Conservation (phyloP, 2,113 vertebrate species). For the Raja brachyura region DNA sequence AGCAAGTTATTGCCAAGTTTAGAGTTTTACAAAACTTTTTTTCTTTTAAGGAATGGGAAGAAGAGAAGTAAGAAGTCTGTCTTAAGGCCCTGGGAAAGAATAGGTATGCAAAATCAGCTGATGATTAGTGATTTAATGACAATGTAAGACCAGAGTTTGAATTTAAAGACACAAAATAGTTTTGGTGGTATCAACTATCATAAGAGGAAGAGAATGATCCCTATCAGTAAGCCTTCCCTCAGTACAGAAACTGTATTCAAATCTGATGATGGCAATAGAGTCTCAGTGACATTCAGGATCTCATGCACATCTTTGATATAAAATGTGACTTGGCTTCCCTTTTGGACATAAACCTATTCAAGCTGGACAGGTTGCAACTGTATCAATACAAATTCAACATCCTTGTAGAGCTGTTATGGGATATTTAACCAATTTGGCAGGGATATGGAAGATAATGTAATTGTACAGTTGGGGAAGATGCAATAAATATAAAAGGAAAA, state of each 20-base stretch:
- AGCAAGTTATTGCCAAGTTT: neutral
- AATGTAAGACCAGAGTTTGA: too few species aligned
- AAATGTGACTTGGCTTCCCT: neutral
- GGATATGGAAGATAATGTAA: too few species aligned
- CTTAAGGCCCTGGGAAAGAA: neutral
- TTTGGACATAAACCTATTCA: too few species aligned
- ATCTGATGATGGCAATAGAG: neutral
- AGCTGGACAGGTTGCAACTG: too few species aligned
- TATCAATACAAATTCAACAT: too few species aligned
- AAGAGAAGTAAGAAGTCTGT: neutral
- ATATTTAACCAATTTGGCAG: too few species aligned
- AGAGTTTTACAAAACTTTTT: neutral
- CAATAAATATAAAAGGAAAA: too few species aligned
- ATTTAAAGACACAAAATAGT: neutral
- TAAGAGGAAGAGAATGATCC: neutral
- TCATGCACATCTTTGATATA: neutral
- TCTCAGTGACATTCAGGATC: neutral
- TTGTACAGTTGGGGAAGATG: too few species aligned
- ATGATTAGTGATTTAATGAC: neutral
- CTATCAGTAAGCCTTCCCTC: neutral
- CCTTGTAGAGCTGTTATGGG: too few species aligned
- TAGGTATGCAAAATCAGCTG: neutral
- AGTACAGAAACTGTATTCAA: neutral
- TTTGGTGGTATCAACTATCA: neutral
- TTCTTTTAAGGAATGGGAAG: neutral